Evolutionary conservation across 2,113 vertebrate genomes (phyloP), one percentile per base, ranked within the genome.

Genomic region (Cichladusa arquata): DNA sequence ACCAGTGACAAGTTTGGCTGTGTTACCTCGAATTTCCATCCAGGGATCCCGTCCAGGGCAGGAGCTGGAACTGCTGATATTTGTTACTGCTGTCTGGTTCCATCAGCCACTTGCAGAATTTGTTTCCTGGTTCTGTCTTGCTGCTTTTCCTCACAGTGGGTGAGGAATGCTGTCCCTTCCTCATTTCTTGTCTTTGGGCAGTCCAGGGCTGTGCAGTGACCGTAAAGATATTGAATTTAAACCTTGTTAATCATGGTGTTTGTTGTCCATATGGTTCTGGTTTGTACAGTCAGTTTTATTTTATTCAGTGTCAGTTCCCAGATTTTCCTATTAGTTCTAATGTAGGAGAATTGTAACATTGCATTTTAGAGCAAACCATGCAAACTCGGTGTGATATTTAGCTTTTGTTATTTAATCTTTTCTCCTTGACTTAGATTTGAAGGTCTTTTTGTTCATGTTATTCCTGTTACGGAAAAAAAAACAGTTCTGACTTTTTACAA

Each of bases 271-370:
- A 65, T 77, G 76, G 76, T 88, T 94, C 72, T 88, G 47, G 17
- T 95, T 83, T 54, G 36, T 92, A 45, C 72, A 82, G 80, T 91
- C 93, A 79, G 40, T 67, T 94, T 90, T 84, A 13, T 47, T 96
- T 89, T 92, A 58, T 50, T 81, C 81, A 64, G 0, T 76, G 83
- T 44, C 77, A 33, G 25, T 69, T 81, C 53, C 53, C 38, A 45
- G 44, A 24, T 84, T 84, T 61, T 48, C 28, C 8, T 31, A 9
- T 67, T 64, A 14, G 36, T 45, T 65, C 31, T 56, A 17, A 44
- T 16, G 38, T 20, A 64, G 77, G 47, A 66, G 38, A 91, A 89
- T 22, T 81, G 70, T 71, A 51, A 83, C 19, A 1, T 14, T 83
- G 42, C 31, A 9, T 74, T 92, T 89, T 40, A 33, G 40, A 85